These are phyloP conservation scores for Porites lutea DNA, from an alignment of 64 coral and sea anemone genomes.

Conservation along the genomic window DNA sequence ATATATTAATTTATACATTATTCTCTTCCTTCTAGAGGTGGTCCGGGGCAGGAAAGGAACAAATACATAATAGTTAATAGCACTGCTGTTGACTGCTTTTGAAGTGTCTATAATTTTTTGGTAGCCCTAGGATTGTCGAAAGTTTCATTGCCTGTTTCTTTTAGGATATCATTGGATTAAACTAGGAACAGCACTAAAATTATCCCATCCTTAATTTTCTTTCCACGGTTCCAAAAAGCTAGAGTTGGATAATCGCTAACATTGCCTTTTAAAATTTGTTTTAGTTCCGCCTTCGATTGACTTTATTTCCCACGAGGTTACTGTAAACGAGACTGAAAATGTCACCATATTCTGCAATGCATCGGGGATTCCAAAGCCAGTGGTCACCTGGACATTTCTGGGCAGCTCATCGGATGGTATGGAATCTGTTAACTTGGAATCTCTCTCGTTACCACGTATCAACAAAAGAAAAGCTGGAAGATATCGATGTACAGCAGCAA, in stretches of 20 bases:
- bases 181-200: no score
- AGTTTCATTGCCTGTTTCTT: no score
- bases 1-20: no score
- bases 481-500: conserved; percentile 7
- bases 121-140: no score
- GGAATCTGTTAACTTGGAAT: background rate
- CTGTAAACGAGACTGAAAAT: conserved; percentile 24
- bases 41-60: no score
- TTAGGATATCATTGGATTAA: no score
- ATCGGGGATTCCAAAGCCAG: conserved; percentile 16
- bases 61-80: no score
- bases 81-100: no score
- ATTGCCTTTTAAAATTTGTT: background rate
- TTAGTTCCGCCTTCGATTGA: conserved; percentile 4
- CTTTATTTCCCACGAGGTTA: background rate
- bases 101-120: no score
- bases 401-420: no score
- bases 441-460: background rate
- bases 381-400: conserved; percentile 10
- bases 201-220: no score
- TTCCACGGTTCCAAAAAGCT: background rate
- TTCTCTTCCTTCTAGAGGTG: no score
- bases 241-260: background rate
- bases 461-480: background rate
- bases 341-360: conserved; percentile 45